Base-by-base conservation (phyloP, 2,797 vertebrate species). In the Leptodactylus fallax region DNA sequence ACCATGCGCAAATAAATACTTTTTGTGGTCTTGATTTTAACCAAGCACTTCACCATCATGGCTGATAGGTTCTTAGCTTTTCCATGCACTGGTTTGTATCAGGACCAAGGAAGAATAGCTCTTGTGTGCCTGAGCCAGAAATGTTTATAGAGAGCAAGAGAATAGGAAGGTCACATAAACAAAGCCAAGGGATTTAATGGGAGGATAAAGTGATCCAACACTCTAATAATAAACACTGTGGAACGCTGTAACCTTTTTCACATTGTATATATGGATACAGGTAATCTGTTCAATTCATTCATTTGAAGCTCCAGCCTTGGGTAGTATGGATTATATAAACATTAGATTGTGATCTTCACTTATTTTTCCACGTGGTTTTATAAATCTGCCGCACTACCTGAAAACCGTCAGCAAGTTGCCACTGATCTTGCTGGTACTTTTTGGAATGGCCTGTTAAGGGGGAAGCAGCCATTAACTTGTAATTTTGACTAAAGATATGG, bases 21-120 rank as follows among this genome's bases (percentile, higher is more conserved):
- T 90, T 94, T 94, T 49, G 95, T 95, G 8, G 98, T 98, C 81
- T 95, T 97, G 91, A 99, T 98, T 96, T 96, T 99, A 93, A 99
- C 96, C 93, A 97, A 96, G 93, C 97, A 98, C 93, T 97, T 96
- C 93, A 98, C 93, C 92, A 96, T 95, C 53, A 94, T 96, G n/a
- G 61, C 83, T 90, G 69, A 25, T 58, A 91, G 78, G 88, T 12
- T 53, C 86, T 89, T 79, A 77, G 25, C n/a, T 78, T 80, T 76
- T 63, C 78, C 84, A 90, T 89, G 92, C 63, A 91, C 45, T 72
- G 84, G 88, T 80, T 85, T 56, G 53, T 69, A 67, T 67, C 90
- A 87, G 90, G 82, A 45, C 85, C 84, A 90, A 65, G 63, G 89
- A 92, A 92, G 91, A 81, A 67, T 86, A 91, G 85, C 89, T 93